Conservation (phyloP, 1,140 invertebrate genomes). For the Popillia japonica region DNA sequence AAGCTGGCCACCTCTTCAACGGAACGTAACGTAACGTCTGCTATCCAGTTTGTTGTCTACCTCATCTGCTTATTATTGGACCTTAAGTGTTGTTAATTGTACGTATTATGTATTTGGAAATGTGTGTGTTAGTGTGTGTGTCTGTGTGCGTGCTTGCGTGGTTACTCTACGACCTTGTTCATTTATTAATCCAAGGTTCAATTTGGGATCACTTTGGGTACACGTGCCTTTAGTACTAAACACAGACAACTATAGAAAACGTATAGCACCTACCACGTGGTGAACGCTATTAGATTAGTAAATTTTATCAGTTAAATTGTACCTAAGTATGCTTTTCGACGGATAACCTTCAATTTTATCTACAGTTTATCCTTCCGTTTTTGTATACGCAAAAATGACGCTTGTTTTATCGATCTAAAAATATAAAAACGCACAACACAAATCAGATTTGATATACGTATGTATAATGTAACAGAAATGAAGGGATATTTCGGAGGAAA, state of each 20-base stretch:
- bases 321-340: neutral
- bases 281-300: neutral
- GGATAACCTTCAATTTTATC: conserved; percentile 29
- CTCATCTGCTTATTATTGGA: neutral
- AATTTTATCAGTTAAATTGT: conserved; percentile 24
- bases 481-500: neutral
- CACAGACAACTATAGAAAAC: neutral
- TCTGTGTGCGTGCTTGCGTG: too few relatives aligned
- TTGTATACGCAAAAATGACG: neutral
- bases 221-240: neutral
- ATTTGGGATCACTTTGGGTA: conserved; percentile 24
- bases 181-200: conserved; percentile 28
- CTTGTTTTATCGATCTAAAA: neutral
- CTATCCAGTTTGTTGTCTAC: too few relatives aligned
- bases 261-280: neutral
- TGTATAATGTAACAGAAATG: neutral
- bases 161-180: conserved; percentile 25
- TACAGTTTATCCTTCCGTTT: conserved; percentile 30
- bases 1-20: too few relatives aligned
- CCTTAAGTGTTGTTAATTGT: conserved; percentile 4
- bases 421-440: neutral
- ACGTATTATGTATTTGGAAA: neutral
- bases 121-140: too few relatives aligned
- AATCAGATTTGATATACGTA: too few relatives aligned
- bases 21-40: too few relatives aligned